Conservation (phyloP, 2,797 vertebrate genomes). For the Euthynnus affinis region DNA sequence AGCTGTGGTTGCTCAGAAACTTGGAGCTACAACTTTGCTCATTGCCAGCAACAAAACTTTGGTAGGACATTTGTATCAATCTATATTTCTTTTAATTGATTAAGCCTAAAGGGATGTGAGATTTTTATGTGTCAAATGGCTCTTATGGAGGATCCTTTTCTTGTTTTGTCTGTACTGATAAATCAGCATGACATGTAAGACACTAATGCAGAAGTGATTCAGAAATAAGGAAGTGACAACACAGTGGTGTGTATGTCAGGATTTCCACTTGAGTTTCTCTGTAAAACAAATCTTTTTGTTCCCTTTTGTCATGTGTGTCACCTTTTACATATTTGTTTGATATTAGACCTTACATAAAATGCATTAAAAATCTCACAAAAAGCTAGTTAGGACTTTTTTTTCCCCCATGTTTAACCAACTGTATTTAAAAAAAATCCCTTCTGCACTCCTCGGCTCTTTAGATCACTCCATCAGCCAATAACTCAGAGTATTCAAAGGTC, state of each 20-base stretch:
- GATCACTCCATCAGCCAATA: conserved; percentile 86
- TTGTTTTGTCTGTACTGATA: not conserved
- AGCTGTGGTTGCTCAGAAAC: conserved; percentile 87
- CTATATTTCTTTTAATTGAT: not conserved
- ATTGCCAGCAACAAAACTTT: conserved; percentile 84
- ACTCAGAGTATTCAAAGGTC: conserved; percentile 85
- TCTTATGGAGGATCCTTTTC: not conserved
- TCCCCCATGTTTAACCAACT: not conserved
- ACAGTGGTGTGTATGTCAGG: not conserved
- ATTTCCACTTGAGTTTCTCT: conserved; percentile 8
- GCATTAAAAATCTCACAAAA: not conserved
- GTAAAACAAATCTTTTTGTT: not conserved
- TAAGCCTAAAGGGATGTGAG: not conserved
- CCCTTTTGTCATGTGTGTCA: not conserved
- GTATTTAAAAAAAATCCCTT: conserved; percentile 28
- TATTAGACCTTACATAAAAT: not conserved
- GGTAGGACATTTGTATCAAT: conserved; percentile 65
- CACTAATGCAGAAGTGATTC: not conserved
- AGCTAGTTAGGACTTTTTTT: not conserved
- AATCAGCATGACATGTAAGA: not conserved
- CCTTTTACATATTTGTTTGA: not conserved
- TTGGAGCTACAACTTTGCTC: conserved; percentile 88
- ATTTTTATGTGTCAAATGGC: not conserved
- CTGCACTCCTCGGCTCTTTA: conserved; percentile 70
- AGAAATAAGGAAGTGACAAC: conserved; percentile 28